Evolutionary conservation across 37 sponge, comb jelly and placozoan species (phyloP), one percentile per base, ranked within the genome.

Genomic region (Halisarca cf. caerulea): DNA sequence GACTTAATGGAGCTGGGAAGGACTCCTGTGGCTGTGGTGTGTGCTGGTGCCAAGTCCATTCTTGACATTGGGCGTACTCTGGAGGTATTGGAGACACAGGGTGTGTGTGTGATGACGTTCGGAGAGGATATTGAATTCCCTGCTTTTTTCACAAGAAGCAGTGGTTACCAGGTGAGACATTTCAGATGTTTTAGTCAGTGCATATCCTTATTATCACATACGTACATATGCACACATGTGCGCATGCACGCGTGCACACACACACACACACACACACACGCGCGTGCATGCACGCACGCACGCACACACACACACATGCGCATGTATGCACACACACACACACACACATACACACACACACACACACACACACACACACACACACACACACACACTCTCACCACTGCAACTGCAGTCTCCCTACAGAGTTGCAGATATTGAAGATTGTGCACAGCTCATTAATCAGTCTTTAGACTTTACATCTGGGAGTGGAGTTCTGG

Each of bases 21-120:
- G n/a, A 96, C 97, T 36, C 95, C 99, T 33, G 95, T 98, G 37
- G 89, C 93, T 59, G 99, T 98, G 62, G 95, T 98, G 68, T 98
- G 97, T 88, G 96, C 95, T 79, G 99, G 99, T 7, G 89, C 90
- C 20, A 98, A 98, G 87, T 94, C 95, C 21, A 96, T 98, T 23
- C 88, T 98, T 77, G 99, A 98, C 77, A 91, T 98, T 58, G 89
- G 86, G 5, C 84, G 91, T 47, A 98, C 97, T n/a, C 87, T 96
- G 28, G 99, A 98, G 82, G 87, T 86, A 34, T 85, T 98, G 83
- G 95, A 94, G 83, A 94, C 99, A 27, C 81, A 94, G 25, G 99
- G 95, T 14, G 97, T 95, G 21, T 79, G 92, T 37, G 99, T 95
- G 9, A 88, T 79, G 8, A 94, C 92, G 0, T 83, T 86, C 55